Evolutionary conservation across 1,140 invertebrate species (phyloP).

Genomic region (Zaprionus kolodkinae): DNA sequence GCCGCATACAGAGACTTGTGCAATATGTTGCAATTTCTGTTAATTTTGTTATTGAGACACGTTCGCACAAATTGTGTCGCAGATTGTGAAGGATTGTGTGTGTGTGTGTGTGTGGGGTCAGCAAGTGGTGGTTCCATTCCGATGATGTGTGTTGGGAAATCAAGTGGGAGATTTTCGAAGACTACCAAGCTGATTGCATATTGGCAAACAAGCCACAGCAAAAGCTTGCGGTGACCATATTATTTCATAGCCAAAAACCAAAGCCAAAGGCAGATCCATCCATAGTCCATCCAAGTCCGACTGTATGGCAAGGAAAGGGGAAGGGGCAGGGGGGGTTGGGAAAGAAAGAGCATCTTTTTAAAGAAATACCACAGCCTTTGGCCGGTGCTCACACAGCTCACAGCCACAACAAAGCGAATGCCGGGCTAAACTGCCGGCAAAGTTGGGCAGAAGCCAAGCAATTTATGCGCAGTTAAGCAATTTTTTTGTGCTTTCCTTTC

Average conservation of each 20-base stretch:
- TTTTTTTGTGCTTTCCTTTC: background rate
- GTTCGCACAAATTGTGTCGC: slow-evolving; percentile 70
- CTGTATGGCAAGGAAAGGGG: background rate
- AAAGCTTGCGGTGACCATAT: slow-evolving; percentile 74
- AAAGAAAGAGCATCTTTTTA: slow-evolving; percentile 25
- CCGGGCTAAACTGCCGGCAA: slow-evolving; percentile 26
- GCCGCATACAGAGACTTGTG: slow-evolving; percentile 18
- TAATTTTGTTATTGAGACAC: slow-evolving; percentile 81
- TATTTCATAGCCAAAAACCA: slow-evolving; percentile 53
- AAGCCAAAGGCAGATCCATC: slow-evolving; percentile 15
- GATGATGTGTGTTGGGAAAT: slow-evolving; percentile 31
- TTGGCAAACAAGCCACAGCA: slow-evolving; percentile 73
- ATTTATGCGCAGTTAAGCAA: slow-evolving; percentile 37
- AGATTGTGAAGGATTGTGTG: slow-evolving; percentile 61
- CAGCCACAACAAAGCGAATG: slow-evolving; percentile 49
- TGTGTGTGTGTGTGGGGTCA: slow-evolving; percentile 11
- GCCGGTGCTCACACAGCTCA: slow-evolving; percentile 1
- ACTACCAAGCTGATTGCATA: slow-evolving; percentile 33
- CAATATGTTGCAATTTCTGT: slow-evolving; percentile 81
- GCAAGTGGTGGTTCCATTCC: background rate
- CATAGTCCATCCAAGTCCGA: background rate
- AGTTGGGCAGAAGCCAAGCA: slow-evolving; percentile 28
- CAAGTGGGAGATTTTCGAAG: slow-evolving; percentile 9
- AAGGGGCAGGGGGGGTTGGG: background rate
- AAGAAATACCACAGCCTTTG: slow-evolving; percentile 54